Conservation (phyloP, 2,113 vertebrate species). For the Anas platyrhynchos region DNA sequence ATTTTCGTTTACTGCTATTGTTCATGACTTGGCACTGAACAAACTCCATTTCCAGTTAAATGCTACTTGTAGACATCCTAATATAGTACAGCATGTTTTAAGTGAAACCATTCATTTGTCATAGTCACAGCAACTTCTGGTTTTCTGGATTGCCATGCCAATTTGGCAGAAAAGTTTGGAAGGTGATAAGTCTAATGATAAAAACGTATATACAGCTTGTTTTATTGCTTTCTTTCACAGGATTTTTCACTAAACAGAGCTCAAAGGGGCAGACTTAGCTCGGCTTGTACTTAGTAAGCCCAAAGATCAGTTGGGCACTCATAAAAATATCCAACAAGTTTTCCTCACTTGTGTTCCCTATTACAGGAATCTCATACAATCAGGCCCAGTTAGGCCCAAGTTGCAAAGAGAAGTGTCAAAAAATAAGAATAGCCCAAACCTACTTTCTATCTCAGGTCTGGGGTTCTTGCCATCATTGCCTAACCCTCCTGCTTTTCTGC, state of each 20-base stretch:
- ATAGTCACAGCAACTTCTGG: background rate
- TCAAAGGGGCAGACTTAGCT: background rate
- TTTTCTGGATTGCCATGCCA: background rate
- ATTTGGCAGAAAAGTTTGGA: conserved; percentile 1
- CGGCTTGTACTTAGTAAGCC: background rate
- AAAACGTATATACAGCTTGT: background rate
- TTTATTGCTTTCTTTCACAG: background rate
- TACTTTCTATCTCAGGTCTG: background rate
- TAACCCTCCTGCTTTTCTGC: background rate
- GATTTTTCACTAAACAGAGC: background rate
- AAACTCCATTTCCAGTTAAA: conserved; percentile 48
- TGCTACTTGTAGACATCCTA: background rate
- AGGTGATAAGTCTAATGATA: background rate
- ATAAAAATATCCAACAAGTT: background rate
- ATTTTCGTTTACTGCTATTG: conserved; percentile 38
- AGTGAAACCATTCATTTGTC: conserved; percentile 22
- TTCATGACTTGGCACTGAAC: conserved; percentile 18
- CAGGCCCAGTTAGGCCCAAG: background rate
- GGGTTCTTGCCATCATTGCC: background rate
- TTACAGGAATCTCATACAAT: background rate
- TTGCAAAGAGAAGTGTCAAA: background rate
- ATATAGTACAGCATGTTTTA: conserved; percentile 1
- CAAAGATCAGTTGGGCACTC: background rate
- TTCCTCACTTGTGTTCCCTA: background rate
- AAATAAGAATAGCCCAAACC: background rate